Evolutionary conservation across 2,113 vertebrate species (phyloP), one percentile per base, ranked within the genome.

Genomic region (Malaclemys terrapin): DNA sequence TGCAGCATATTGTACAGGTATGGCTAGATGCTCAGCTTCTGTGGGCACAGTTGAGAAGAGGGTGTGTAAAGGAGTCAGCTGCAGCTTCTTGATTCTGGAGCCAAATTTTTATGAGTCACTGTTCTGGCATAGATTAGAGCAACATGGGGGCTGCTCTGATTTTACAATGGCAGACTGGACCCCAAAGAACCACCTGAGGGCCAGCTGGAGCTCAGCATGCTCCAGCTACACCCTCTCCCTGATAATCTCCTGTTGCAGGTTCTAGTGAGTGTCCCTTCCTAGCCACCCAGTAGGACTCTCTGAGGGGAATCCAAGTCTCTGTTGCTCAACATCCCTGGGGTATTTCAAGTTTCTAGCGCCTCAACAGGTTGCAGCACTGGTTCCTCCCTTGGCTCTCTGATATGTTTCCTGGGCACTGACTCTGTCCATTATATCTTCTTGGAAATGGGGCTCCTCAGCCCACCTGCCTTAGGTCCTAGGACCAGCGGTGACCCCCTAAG

Each of bases 111-210:
- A 29, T 10, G n/a, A 38, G 35, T 38, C 19, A 4, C 53, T 83
- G 54, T 27, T 11, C 38, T 59, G 25, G 25, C 54, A 47, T 29
- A 45, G 27, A 57, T 29, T 47, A 83, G 54, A 83, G 81, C 38
- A 82, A 42, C 53, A 24, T 82, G 20, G 45, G 29, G 22, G 0
- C 52, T 3, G 35, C 29, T 4, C 12, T 0, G 1, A 11, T 3
- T 9, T 4, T 0, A 7, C 57, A 2, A 0, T 4, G 62, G 1
- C 1, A 3, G 1, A 0, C n/a, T 49, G 1, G 78, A 83, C 38
- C 2, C 65, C 5, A 1, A 1, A 3, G 80, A 72, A 76, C 79
- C 0, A 79, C 82, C 59, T 0, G 72, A 56, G 17, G 1, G 0
- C 52, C 0, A 1, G 24, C 82, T 24, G n/a, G 78, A 5, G 11